A percentile compares a stretch with the other conserved stretches of the same genome.
Conservation (phyloP, 2,113 vertebrate genomes). For the Muntiacus muntjak region DNA sequence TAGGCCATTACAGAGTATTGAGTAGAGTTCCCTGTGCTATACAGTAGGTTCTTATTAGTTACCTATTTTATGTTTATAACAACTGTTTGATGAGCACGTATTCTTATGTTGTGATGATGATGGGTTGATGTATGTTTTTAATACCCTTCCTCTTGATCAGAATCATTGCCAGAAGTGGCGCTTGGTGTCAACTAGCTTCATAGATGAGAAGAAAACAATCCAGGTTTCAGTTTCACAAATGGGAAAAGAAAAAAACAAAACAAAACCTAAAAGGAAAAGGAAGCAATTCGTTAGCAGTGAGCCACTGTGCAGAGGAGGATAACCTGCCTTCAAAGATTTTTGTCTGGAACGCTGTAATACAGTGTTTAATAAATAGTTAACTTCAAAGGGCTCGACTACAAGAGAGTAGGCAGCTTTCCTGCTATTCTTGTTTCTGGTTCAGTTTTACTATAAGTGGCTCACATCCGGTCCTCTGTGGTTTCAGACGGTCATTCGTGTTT, state of each 20-base stretch:
- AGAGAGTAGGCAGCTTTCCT: constrained; percentile 91
- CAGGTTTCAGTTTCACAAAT: constrained; percentile 88
- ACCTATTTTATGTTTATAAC: neutral
- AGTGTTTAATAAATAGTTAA: constrained; percentile 94
- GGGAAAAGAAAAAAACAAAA: constrained; percentile 85
- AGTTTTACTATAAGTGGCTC: constrained; percentile 95
- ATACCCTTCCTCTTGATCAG: constrained; percentile 36
- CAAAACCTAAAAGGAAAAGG: constrained; percentile 91
- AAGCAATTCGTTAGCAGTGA: constrained; percentile 96
- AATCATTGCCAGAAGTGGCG: constrained; percentile 30
- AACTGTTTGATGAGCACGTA: neutral
- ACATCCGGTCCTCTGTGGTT: constrained; percentile 96
- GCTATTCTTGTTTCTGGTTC: constrained; percentile 96
- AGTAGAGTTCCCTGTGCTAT: neutral
- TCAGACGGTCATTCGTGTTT: constrained; percentile 97
- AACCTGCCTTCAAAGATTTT: constrained; percentile 97
- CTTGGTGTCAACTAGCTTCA: constrained; percentile 32
- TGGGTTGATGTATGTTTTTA: constrained; percentile 31
- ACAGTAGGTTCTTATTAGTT: neutral
- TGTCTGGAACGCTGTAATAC: constrained; percentile 86
- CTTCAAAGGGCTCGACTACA: constrained; percentile 90
- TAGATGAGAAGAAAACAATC: constrained; percentile 70
- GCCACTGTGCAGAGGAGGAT: constrained; percentile 90
- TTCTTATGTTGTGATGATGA: neutral
- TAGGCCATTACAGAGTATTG: neutral